These are phyloP conservation scores for Pteromalus puparum DNA, from an alignment of 1,140 invertebrate genomes.

Conservation along the genomic window DNA sequence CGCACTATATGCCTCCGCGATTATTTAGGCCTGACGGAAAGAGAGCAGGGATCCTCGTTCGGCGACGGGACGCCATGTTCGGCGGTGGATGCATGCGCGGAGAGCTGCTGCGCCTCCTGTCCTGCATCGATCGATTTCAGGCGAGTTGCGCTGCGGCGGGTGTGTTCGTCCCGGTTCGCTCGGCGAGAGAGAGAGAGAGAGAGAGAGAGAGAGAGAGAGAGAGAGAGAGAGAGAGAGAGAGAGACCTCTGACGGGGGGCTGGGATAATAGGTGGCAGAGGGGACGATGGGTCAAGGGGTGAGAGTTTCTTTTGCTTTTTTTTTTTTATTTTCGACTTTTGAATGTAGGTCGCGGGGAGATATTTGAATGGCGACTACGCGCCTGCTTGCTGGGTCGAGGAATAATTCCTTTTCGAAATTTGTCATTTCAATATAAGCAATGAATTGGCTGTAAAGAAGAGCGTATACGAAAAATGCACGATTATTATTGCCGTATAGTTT, in stretches of 20 bases:
- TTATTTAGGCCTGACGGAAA: not conserved
- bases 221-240: too few relatives aligned
- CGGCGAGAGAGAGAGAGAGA: too few relatives aligned
- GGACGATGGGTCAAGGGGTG: too few relatives aligned
- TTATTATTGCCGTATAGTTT: too few relatives aligned
- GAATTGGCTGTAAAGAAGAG: too few relatives aligned
- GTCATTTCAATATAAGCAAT: too few relatives aligned
- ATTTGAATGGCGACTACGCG: too few relatives aligned
- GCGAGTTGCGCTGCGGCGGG: too few relatives aligned
- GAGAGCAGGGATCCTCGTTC: not conserved
- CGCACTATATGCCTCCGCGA: not conserved
- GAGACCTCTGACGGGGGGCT: not conserved
- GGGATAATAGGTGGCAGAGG: not conserved
- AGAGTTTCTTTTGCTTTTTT: not conserved
- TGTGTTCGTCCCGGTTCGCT: not conserved
- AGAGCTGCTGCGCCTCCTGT: conserved; percentile 26
- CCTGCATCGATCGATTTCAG: conserved; percentile 42
- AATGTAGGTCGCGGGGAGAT: not conserved
- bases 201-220: too few relatives aligned
- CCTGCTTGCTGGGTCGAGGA: too few relatives aligned
- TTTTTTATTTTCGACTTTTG: not conserved
- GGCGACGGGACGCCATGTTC: conserved; percentile 29
- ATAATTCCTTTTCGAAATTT: too few relatives aligned
- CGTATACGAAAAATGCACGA: too few relatives aligned
- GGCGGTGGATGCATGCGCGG: not conserved